A percentile compares a stretch with the other conserved stretches of the same genome.
These are phyloP conservation scores for Toxotes jaculatrix DNA, from an alignment of 2,113 vertebrate species.

Conservation along the genomic window DNA sequence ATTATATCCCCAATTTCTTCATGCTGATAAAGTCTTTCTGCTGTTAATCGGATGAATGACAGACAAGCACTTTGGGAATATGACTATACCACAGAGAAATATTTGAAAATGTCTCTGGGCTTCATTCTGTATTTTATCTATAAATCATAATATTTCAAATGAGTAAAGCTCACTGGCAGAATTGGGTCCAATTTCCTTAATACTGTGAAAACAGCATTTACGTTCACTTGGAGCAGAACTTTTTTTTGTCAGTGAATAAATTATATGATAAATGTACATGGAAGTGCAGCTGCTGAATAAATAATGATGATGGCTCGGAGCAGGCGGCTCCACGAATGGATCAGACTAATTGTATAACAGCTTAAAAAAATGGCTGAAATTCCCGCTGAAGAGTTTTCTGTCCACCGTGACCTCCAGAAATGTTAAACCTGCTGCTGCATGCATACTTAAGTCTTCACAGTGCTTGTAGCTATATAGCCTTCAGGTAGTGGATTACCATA, in stretches of 20 bases:
- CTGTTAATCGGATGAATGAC: neutral
- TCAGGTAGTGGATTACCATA: neutral
- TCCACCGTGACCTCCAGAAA: neutral
- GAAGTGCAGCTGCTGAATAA: slow-evolving; percentile 15
- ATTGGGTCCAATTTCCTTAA: neutral
- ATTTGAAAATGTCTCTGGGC: neutral
- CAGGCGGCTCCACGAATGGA: neutral
- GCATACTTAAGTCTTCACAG: neutral
- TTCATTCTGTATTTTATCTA: neutral
- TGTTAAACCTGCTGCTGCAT: slow-evolving; percentile 5
- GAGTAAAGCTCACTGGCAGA: neutral
- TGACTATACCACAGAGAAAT: neutral
- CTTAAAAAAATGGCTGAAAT: neutral
- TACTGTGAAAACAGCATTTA: neutral
- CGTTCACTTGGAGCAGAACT: neutral
- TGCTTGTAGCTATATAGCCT: too few relatives aligned
- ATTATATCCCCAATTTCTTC: too few relatives aligned
- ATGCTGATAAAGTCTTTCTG: too few relatives aligned
- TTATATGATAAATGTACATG: slow-evolving; percentile 5
- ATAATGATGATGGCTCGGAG: neutral
- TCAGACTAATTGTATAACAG: slow-evolving; percentile 4
- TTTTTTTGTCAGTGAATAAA: slow-evolving; percentile 34
- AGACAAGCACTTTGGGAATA: neutral
- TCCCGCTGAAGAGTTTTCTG: neutral
- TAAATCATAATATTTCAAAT: neutral